phyloP scores from a whole-genome alignment of 1,140 invertebrate species.

The Aphelenchoides avenae region DNA sequence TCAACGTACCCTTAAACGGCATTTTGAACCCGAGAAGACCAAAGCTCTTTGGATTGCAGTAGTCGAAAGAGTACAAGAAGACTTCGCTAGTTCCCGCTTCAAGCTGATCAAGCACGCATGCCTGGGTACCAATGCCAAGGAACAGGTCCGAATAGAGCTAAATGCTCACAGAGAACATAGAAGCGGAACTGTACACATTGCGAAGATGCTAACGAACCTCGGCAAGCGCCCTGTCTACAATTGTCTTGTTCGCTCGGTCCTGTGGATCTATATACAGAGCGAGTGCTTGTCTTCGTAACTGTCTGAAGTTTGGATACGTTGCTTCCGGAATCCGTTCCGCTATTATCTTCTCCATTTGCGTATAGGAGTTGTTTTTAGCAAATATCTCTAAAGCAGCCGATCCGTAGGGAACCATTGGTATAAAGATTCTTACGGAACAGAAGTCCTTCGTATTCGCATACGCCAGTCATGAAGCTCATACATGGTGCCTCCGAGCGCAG shows the following conservation, averaged over 20 bases:
- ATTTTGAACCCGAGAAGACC: slow-evolving; percentile 11
- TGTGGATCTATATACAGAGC: neutral
- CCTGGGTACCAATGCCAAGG: neutral
- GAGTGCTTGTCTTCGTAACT: neutral
- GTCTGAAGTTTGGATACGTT: neutral
- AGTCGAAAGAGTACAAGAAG: slow-evolving; percentile 24
- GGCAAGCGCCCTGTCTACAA: neutral
- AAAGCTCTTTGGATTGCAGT: slow-evolving; percentile 14
- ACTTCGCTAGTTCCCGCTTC: slow-evolving; percentile 11
- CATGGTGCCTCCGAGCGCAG: neutral
- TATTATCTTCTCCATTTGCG: neutral
- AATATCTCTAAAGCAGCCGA: slow-evolving; percentile 4
- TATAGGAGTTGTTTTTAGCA: neutral
- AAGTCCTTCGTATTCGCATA: slow-evolving; percentile 11
- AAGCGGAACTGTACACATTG: neutral
- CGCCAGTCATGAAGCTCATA: slow-evolving; percentile 4
- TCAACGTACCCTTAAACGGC: slow-evolving; percentile 15
- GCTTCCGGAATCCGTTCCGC: neutral
- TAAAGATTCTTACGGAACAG: slow-evolving; percentile 11
- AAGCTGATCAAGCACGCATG: slow-evolving; percentile 1
- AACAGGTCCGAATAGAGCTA: slow-evolving; percentile 20
- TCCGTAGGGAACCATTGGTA: neutral
- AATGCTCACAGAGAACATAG: neutral
- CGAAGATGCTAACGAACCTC: neutral
- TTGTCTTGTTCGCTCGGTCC: neutral